These are phyloP conservation scores for Eupithecia vulgata DNA, from an alignment of 2,888 invertebrate species.

Conservation along the genomic window DNA sequence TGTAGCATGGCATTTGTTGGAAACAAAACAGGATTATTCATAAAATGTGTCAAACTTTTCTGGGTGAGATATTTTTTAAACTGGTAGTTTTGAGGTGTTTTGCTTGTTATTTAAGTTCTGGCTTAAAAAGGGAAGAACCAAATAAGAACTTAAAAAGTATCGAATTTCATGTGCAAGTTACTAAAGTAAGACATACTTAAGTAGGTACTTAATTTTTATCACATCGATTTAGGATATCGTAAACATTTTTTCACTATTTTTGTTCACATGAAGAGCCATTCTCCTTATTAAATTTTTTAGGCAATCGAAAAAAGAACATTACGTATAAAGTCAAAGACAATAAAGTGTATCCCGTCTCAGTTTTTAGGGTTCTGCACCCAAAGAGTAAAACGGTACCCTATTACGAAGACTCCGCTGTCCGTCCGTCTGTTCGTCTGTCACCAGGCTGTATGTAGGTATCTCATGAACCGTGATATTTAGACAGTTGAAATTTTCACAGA, in stretches of 20 bases:
- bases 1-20: not conserved
- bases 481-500: too few relatives aligned
- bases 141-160: not conserved
- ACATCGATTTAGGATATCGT: not conserved
- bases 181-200: not conserved
- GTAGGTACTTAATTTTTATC: not conserved
- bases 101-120: not conserved
- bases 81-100: not conserved
- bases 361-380: too few relatives aligned
- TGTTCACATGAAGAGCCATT: not conserved
- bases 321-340: too few relatives aligned
- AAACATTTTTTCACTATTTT: not conserved
- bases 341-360: too few relatives aligned
- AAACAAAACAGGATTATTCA: constrained; percentile 13
- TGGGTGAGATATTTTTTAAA: not conserved
- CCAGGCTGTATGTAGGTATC: too few relatives aligned
- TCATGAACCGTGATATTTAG: too few relatives aligned
- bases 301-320: too few relatives aligned
- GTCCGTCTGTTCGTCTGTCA: too few relatives aligned
- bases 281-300: not conserved
- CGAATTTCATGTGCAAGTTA: not conserved
- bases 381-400: too few relatives aligned
- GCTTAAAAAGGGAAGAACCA: not conserved
- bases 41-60: constrained; percentile 10
- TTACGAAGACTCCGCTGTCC: too few relatives aligned